These are phyloP conservation scores for Peromyscus leucopus DNA, from an alignment of 2,113 vertebrate genomes.

Conservation along the genomic window DNA sequence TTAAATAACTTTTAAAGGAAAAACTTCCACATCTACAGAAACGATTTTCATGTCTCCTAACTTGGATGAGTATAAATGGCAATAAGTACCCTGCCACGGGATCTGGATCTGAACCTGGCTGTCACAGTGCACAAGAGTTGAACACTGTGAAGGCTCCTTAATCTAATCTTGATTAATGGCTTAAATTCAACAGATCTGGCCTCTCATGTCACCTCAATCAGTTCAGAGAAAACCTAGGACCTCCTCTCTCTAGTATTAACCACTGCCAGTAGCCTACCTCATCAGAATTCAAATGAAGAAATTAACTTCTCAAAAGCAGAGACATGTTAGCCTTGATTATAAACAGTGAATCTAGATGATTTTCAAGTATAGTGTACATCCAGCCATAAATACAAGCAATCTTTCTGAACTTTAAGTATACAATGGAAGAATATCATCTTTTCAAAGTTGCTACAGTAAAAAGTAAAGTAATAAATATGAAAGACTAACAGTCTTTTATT, in stretches of 20 bases:
- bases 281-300: conserved; percentile 40
- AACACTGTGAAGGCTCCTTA: background rate
- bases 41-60: background rate
- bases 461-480: conserved; percentile 14
- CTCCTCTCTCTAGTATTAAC: background rate
- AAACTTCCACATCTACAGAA: background rate
- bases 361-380: background rate
- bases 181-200: background rate
- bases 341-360: background rate
- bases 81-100: background rate
- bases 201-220: background rate
- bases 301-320: conserved; percentile 11
- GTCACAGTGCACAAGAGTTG: background rate
- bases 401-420: conserved; percentile 5
- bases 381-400: background rate
- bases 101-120: background rate
- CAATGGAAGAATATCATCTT: background rate
- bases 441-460: background rate
- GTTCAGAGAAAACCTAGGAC: conserved; percentile 7
- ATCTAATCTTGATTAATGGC: background rate
- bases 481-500: background rate
- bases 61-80: background rate
- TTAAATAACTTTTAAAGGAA: background rate
- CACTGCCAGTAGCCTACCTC: background rate
- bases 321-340: background rate